phyloP scores from a whole-genome alignment of 1,140 invertebrate genomes.

The Manduca sexta region DNA sequence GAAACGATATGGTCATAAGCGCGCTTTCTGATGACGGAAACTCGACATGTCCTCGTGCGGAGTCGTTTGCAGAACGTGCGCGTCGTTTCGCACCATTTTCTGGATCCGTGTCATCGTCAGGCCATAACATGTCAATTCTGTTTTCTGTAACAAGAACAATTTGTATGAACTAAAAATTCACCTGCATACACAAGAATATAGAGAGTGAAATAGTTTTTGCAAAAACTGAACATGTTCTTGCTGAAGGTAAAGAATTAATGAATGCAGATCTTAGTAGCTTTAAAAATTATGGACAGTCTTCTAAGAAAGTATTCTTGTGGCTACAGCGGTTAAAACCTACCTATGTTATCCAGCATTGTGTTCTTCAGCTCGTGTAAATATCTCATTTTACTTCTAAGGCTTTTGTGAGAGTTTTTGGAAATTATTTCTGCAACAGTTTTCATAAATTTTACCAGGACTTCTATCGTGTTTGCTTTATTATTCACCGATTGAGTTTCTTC shows the following conservation, averaged over 20 bases:
- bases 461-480: constrained; percentile 26
- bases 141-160: constrained; percentile 43
- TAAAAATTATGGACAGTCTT: too few species aligned
- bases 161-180: too few species aligned
- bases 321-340: constrained; percentile 66
- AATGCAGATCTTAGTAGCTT: too few species aligned
- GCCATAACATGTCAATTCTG: constrained; percentile 54
- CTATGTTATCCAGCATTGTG: constrained; percentile 73
- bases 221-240: too few species aligned
- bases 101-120: constrained; percentile 33
- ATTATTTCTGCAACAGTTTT: constrained; percentile 72
- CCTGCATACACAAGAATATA: too few species aligned
- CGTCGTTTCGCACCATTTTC: constrained; percentile 34
- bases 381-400: constrained; percentile 73
- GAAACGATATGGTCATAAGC: constrained; percentile 85
- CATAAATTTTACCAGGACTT: constrained; percentile 63
- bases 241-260: too few species aligned
- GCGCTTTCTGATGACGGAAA: constrained; percentile 87
- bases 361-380: constrained; percentile 73
- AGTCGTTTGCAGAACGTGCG: constrained; percentile 38
- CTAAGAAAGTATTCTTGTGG: too few species aligned
- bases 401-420: constrained; percentile 67
- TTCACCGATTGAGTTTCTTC: too few species aligned
- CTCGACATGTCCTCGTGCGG: constrained; percentile 74
- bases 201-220: too few species aligned